Evolutionary conservation across 2,113 vertebrate species (phyloP).

Genomic region (Tragelaphus imberbis): DNA sequence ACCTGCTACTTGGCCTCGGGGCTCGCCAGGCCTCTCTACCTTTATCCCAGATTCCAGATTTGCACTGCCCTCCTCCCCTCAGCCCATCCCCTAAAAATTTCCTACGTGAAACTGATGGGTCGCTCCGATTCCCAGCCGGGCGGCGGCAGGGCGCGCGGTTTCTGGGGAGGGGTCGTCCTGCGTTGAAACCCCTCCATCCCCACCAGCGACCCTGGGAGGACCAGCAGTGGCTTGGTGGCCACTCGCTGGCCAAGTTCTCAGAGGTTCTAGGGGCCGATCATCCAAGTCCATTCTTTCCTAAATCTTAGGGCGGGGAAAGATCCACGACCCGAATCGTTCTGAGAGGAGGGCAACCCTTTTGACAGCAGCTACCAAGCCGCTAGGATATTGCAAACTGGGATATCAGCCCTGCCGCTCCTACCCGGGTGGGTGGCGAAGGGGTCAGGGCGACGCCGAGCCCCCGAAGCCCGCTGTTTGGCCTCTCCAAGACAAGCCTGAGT

Average conservation of each 20-base stretch:
- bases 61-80: neutral
- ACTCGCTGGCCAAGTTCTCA: neutral
- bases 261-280: neutral
- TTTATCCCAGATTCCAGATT: neutral
- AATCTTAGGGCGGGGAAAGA: neutral
- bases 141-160: accelerated
- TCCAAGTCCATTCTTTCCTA: neutral
- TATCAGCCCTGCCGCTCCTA: neutral
- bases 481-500: neutral
- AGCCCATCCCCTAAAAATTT: neutral
- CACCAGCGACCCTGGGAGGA: accelerated
- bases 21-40: neutral
- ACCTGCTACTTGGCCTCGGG: accelerated
- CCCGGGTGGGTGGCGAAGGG: no score
- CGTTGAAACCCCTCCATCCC: neutral
- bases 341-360: neutral
- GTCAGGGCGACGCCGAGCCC: neutral
- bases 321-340: neutral
- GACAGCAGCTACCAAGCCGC: neutral
- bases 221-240: neutral
- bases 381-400: no score
- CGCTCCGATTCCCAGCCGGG: neutral
- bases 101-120: neutral
- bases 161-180: neutral
- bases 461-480: neutral